phyloP scores from a whole-genome alignment of 2,888 invertebrate species.

The Mechanitis messenoides region DNA sequence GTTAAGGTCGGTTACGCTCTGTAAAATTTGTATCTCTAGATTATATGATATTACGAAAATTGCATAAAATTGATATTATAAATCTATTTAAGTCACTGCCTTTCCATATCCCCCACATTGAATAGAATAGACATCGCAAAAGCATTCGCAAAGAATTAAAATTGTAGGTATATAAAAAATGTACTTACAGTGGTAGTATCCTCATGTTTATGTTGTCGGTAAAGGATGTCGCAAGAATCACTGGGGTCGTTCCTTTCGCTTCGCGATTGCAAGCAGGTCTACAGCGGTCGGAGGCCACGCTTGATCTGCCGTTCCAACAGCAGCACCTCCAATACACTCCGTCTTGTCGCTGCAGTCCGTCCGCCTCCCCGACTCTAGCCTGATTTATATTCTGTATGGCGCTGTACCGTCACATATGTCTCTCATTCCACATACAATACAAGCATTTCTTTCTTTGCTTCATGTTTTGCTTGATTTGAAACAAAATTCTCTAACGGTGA shows the following conservation, averaged over 20 bases:
- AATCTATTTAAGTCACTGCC: no score
- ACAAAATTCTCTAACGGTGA: no score
- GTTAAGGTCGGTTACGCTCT: conserved; percentile 15
- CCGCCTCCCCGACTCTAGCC: conserved; percentile 43
- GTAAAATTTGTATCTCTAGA: not conserved
- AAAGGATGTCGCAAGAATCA: conserved; percentile 45
- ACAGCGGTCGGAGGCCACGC: conserved; percentile 62
- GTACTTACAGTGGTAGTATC: conserved; percentile 64
- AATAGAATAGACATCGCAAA: conserved; percentile 48
- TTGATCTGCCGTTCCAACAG: conserved; percentile 56
- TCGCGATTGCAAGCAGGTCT: conserved; percentile 59
- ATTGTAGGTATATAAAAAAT: conserved; percentile 18
- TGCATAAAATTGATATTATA: no score
- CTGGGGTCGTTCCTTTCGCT: conserved; percentile 58
- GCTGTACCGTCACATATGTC: conserved; percentile 41
- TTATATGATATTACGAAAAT: no score
- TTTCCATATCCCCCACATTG: not conserved
- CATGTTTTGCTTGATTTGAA: no score
- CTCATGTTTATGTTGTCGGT: conserved; percentile 51
- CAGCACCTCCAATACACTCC: conserved; percentile 45
- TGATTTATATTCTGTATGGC: conserved; percentile 53
- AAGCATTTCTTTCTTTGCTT: conserved; percentile 36
- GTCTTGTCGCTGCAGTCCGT: conserved; percentile 38
- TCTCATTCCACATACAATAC: conserved; percentile 44
- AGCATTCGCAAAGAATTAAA: conserved; percentile 58